Percentiles rank a stretch among this genome's conserved stretches.
Evolutionary conservation across 1,140 invertebrate genomes (phyloP).

Genomic region (Aphis craccivora): DNA sequence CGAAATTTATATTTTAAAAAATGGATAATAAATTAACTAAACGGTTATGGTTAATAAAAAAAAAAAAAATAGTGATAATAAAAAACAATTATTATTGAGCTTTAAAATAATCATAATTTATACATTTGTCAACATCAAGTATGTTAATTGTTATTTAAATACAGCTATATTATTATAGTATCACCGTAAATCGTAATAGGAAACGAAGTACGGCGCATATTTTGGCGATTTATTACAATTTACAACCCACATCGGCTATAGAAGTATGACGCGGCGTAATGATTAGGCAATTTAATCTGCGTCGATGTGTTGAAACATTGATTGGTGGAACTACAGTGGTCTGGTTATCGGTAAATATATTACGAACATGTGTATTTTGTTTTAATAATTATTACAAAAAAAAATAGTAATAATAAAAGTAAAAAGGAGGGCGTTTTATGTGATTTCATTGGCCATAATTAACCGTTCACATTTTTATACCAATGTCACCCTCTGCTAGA

Average conservation of each 20-base stretch:
- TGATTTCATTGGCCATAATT: slow-evolving; percentile 45
- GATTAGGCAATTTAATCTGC: slow-evolving; percentile 35
- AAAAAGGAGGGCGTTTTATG: slow-evolving; percentile 24
- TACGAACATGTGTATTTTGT: background rate
- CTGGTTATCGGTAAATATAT: background rate
- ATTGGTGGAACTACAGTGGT: background rate
- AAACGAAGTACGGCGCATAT: background rate
- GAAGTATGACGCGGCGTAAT: slow-evolving; percentile 1
- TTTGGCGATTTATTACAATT: background rate
- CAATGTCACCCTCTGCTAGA: slow-evolving; percentile 25
- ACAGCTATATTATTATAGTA: background rate
- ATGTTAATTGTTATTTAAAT: background rate
- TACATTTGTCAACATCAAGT: background rate
- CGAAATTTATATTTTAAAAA: background rate
- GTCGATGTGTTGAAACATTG: background rate
- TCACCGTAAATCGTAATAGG: background rate
- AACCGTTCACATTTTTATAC: slow-evolving; percentile 19
- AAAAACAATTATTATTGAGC: background rate
- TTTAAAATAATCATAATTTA: background rate
- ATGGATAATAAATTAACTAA: background rate
- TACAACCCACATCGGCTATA: background rate
- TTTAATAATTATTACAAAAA: background rate
- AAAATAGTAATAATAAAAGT: background rate
- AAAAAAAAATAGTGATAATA: background rate
- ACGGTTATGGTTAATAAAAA: background rate